Evolutionary conservation across 2,113 vertebrate species (phyloP), one percentile per base, ranked within the genome.

Genomic region (Cryptotis parvus): DNA sequence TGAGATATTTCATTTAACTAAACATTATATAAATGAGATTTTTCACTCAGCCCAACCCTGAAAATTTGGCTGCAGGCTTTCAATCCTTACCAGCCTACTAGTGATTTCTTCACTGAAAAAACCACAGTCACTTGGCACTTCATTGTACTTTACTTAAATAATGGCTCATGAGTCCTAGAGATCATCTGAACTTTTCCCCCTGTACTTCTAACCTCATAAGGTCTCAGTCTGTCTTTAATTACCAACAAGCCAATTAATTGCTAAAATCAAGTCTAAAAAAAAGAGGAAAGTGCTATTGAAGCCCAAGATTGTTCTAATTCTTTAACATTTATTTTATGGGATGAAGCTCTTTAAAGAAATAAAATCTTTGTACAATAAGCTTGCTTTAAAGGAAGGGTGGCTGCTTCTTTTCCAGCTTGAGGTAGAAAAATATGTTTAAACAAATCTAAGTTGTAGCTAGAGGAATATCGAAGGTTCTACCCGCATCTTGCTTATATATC

Each of bases 1-100:
- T n/a, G 95, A 95, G 90, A 94, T 90, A 94, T 96, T 96, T 96
- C n/a, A 97, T 97, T 96, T 94, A n/a, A 70, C 93, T 87, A n/a
- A n/a, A n/a, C n/a, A 85, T 63, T 85, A 55, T 90, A 93, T 55
- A 90, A 92, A 94, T 95, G 87, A 86, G 85, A 82, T 91, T 86
- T 88, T 94, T 66, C 90, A 80, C 83, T 94, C 91, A 76, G 61
- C 91, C n/a, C n/a, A n/a, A n/a, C n/a, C 93, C 93, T 96, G 91
- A 94, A 95, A 87, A 65, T 80, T 49, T 92, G 94, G 93, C 41
- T 8, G n/a, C n/a, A n/a, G 4, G 35, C 45, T 70, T 39, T n/a
- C n/a, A n/a, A 79, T 86, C 90, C 91, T 91, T 87, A n/a, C 76
- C 79, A 74, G 79, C 78, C 94, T 90, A 72, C 91, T 41, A 61